These are phyloP conservation scores for Laterallus jamaicensis DNA, from an alignment of 2,113 vertebrate genomes.

Conservation along the genomic window DNA sequence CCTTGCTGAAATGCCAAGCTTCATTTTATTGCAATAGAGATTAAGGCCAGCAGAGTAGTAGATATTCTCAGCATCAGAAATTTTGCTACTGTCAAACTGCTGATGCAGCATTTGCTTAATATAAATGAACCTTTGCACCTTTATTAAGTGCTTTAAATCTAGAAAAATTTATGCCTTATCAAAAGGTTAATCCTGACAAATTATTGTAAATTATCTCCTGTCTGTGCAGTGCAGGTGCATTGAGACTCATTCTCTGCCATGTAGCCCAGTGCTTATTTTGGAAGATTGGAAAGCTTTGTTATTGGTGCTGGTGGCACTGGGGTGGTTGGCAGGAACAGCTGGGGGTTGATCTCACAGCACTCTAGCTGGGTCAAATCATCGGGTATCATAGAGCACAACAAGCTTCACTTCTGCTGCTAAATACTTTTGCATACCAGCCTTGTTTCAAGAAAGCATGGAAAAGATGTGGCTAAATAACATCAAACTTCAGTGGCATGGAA, in stretches of 20 bases:
- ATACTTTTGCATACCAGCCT: background rate
- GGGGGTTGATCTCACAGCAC: background rate
- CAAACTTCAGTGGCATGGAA: background rate
- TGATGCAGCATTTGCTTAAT: conserved; percentile 67
- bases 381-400: background rate
- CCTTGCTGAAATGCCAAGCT: conserved; percentile 33
- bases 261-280: background rate
- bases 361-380: background rate
- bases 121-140: conserved; percentile 61
- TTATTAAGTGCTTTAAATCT: conserved; percentile 63
- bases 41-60: background rate
- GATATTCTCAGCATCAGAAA: background rate
- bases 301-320: background rate
- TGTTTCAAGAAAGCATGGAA: accelerated
- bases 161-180: conserved; percentile 62
- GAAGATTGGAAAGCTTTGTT: background rate
- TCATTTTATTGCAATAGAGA: conserved; percentile 27
- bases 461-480: background rate
- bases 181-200: conserved; percentile 75
- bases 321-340: background rate
- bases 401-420: background rate
- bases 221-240: background rate
- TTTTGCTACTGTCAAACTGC: conserved; percentile 56
- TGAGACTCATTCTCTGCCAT: background rate
- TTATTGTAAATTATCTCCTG: conserved; percentile 56